Evolutionary conservation across 2,888 invertebrate genomes (phyloP).

Genomic region (Teleogryllus oceanicus): DNA sequence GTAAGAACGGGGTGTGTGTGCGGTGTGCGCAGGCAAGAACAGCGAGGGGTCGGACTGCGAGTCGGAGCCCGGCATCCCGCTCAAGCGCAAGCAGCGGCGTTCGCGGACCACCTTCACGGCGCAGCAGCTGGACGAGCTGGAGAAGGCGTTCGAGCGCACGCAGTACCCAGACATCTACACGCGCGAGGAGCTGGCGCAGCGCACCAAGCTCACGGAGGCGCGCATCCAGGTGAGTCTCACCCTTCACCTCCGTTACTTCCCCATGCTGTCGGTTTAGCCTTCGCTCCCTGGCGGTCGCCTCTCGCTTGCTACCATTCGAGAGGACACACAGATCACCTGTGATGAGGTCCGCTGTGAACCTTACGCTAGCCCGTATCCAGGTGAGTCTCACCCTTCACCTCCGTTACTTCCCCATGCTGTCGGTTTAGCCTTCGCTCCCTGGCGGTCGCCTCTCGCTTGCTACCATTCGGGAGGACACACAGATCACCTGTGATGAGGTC

Average conservation of each 20-base stretch:
- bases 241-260: no score
- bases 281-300: no score
- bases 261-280: no score
- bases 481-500: no score
- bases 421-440: no score
- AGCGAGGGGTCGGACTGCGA: slow-evolving; percentile 72
- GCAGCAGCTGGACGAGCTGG: slow-evolving; percentile 86
- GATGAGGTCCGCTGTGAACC: no score
- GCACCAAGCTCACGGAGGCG: slow-evolving; percentile 88
- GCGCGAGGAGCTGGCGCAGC: slow-evolving; percentile 84
- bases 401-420: no score
- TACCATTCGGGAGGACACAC: no score
- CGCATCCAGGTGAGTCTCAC: slow-evolving; percentile 71
- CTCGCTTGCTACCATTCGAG: no score
- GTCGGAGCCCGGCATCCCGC: slow-evolving; percentile 83
- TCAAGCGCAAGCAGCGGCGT: slow-evolving; percentile 86
- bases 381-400: slow-evolving; percentile 47
- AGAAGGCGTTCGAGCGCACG: slow-evolving; percentile 86
- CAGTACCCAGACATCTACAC: slow-evolving; percentile 96
- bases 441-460: no score
- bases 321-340: no score
- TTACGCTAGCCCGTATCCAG: slow-evolving; percentile 76
- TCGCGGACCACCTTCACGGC: slow-evolving; percentile 93
- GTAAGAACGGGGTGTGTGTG: not conserved
- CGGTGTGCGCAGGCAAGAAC: slow-evolving; percentile 46